Evolutionary conservation across 2,888 invertebrate species (phyloP).

Genomic region (Melangyna quadrimaculata): DNA sequence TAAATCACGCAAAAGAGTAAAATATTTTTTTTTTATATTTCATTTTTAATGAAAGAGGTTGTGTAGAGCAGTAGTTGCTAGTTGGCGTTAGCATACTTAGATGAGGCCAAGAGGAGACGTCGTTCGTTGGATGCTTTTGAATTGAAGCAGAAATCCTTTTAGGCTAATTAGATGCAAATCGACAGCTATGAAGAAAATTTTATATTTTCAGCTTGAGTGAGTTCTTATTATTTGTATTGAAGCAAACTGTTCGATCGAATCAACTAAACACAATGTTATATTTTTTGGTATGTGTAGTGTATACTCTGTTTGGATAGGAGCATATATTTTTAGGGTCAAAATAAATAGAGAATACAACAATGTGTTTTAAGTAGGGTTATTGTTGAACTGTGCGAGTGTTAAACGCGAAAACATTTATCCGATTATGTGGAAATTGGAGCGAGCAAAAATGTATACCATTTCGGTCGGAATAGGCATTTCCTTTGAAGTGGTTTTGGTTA

Average conservation of each 20-base stretch:
- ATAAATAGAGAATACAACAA: neutral
- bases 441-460: neutral
- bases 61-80: neutral
- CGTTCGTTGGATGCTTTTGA: constrained; percentile 36
- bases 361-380: neutral
- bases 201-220: constrained; percentile 31
- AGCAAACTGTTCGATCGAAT: constrained; percentile 10
- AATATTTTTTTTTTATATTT: neutral
- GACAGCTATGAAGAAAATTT: constrained; percentile 37
- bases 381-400: constrained; percentile 10
- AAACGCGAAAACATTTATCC: neutral
- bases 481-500: constrained; percentile 15
- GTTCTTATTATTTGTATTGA: constrained; percentile 16
- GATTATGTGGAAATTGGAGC: neutral
- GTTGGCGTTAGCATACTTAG: neutral
- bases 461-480: neutral
- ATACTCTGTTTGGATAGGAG: neutral
- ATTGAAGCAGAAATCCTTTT: constrained; percentile 58
- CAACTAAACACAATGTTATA: neutral
- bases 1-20: constrained; percentile 54
- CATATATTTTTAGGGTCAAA: neutral
- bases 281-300: neutral
- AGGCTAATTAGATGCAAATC: constrained; percentile 69
- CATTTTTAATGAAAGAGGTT: neutral
- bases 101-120: neutral